Conservation (phyloP, 2,888 invertebrate genomes). For the Mythimna albipuncta region DNA sequence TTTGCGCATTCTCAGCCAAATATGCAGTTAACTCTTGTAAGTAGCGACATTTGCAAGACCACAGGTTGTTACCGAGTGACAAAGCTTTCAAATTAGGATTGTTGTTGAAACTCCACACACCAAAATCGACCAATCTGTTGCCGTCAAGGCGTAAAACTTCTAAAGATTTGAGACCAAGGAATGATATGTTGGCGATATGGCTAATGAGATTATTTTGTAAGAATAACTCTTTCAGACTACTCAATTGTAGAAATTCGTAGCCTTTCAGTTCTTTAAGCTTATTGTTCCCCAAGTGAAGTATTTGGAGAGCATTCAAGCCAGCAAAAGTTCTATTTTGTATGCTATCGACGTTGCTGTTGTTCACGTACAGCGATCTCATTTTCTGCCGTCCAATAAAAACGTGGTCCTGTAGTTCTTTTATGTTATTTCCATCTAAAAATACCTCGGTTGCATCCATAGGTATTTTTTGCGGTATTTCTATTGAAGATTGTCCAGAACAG, state of each 20-base stretch:
- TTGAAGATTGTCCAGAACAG: conserved; percentile 95
- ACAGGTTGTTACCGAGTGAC: conserved; percentile 95
- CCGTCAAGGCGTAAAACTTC: conserved; percentile 96
- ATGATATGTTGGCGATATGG: conserved; percentile 95
- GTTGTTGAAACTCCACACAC: conserved; percentile 94
- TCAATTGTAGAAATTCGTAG: conserved; percentile 95
- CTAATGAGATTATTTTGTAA: conserved; percentile 96
- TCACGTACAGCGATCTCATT: conserved; percentile 96
- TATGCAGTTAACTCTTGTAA: conserved; percentile 95
- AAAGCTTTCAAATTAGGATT: conserved; percentile 94
- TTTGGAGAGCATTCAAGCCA: conserved; percentile 94
- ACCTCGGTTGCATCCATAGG: conserved; percentile 99
- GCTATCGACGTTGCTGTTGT: conserved; percentile 95
- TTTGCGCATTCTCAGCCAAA: conserved; percentile 95
- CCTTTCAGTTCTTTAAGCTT: conserved; percentile 95
- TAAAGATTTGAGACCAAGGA: conserved; percentile 94
- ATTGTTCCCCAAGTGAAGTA: conserved; percentile 96
- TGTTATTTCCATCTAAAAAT: conserved; percentile 97
- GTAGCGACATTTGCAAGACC: conserved; percentile 98
- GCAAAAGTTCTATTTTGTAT: conserved; percentile 98
- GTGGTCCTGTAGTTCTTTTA: conserved; percentile 95
- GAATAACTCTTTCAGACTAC: conserved; percentile 95
- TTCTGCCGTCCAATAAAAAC: conserved; percentile 97
- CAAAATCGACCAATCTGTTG: conserved; percentile 95
- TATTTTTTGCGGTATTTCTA: conserved; percentile 95